A percentile compares a stretch with the other conserved stretches of the same genome.
These are phyloP conservation scores for Triplophysa bombifrons DNA, from an alignment of 2,797 vertebrate genomes.

Conservation along the genomic window DNA sequence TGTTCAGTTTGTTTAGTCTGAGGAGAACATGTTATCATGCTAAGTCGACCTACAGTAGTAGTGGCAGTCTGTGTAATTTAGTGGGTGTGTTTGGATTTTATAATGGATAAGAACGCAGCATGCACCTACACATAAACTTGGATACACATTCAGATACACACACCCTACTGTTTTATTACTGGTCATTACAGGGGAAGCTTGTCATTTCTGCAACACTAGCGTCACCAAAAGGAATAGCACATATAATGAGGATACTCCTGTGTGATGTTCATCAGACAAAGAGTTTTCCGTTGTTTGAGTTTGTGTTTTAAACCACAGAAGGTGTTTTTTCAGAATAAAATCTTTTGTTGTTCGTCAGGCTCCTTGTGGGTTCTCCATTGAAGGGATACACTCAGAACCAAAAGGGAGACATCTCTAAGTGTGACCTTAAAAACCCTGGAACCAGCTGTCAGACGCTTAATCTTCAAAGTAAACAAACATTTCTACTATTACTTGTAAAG, in stretches of 20 bases:
- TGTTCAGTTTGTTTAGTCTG: slow-evolving; percentile 31
- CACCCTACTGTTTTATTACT: neutral
- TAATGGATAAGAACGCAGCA: neutral
- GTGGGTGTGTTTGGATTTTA: slow-evolving; percentile 32
- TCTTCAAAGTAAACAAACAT: slow-evolving; percentile 74
- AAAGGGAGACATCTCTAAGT: slow-evolving; percentile 84
- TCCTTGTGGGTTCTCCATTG: slow-evolving; percentile 85
- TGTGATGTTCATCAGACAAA: neutral
- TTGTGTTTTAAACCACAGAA: no score
- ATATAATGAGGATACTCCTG: neutral
- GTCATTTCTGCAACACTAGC: neutral
- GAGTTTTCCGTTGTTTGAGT: neutral
- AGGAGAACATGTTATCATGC: slow-evolving; percentile 16
- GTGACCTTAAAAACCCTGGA: slow-evolving; percentile 64
- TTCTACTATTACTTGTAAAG: neutral
- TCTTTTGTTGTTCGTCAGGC: slow-evolving; percentile 65
- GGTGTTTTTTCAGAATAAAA: neutral
- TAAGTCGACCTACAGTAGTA: neutral
- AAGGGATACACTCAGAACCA: slow-evolving; percentile 79
- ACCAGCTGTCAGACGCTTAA: slow-evolving; percentile 76
- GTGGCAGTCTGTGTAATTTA: slow-evolving; percentile 28
- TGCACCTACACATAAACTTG: slow-evolving; percentile 1
- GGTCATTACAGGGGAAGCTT: slow-evolving; percentile 33
- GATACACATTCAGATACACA: neutral
- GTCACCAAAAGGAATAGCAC: neutral